A percentile compares a stretch with the other conserved stretches of the same genome.
phyloP scores from a whole-genome alignment of 2,113 vertebrate genomes.

The Ceyx melanurus region DNA sequence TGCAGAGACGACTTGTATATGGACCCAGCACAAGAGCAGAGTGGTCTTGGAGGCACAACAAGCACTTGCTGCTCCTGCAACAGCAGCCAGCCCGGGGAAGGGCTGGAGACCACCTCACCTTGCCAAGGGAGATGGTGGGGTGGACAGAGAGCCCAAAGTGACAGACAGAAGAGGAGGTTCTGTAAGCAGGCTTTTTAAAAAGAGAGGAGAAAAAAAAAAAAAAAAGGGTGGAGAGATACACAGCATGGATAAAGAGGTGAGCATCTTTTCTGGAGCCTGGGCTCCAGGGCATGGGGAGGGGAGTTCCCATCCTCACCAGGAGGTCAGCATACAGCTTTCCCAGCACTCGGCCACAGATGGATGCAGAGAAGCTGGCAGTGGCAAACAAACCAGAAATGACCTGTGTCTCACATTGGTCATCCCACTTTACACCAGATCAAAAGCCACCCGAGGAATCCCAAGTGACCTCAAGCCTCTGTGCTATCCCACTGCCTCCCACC shows the following conservation, averaged over 20 bases:
- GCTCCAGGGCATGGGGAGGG: not conserved
- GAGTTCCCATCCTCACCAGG: not conserved
- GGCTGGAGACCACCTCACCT: not conserved
- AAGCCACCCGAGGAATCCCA: not conserved
- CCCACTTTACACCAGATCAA: not conserved
- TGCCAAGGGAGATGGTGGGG: not conserved
- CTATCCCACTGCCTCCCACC: not conserved
- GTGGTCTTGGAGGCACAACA: fast-evolving
- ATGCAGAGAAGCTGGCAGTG: not conserved
- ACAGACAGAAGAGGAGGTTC: not conserved
- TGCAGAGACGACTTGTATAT: not conserved
- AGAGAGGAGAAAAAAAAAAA: not conserved
- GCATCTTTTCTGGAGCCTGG: not conserved
- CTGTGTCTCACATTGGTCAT: not conserved
- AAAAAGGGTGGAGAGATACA: not conserved
- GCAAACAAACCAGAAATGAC: not conserved
- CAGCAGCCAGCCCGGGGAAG: not conserved
- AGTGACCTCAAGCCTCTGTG: fast-evolving
- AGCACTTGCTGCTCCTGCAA: not conserved
- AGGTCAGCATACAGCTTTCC: not conserved
- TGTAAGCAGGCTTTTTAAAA: not conserved
- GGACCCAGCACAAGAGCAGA: fast-evolving
- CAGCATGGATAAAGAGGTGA: not conserved
- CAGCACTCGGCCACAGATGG: fast-evolving
- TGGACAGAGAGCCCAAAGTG: not conserved